These are phyloP conservation scores for Crossocerus cetratus DNA, from an alignment of 2,888 invertebrate species.

Conservation along the genomic window DNA sequence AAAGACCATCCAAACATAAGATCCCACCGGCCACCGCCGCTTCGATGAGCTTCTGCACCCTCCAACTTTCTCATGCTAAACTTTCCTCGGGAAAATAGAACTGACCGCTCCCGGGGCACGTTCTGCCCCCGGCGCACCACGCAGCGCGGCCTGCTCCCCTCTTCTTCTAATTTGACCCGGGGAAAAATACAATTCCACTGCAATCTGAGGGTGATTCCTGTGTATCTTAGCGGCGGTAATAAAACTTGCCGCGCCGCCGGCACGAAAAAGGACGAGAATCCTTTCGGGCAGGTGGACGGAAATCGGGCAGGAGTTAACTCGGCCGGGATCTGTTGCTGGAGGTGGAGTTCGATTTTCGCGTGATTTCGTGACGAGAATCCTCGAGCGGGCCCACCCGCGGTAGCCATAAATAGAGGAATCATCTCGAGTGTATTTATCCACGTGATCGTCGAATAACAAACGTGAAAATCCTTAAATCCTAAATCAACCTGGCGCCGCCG, in stretches of 20 bases:
- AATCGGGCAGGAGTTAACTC: too few species aligned
- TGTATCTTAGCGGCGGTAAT: background rate
- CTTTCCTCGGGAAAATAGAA: conserved; percentile 31
- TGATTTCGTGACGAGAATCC: conserved; percentile 25
- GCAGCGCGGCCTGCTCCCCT: conserved; percentile 1
- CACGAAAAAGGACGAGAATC: too few species aligned
- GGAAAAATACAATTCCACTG: conserved; percentile 1
- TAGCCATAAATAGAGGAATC: conserved; percentile 66
- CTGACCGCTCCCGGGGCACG: conserved; percentile 12
- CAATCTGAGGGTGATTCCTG: background rate
- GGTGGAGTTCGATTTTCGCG: background rate
- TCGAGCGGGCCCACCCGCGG: conserved; percentile 52
- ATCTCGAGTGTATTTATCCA: conserved; percentile 71
- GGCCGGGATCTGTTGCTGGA: too few species aligned
- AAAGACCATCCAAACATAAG: conserved; percentile 73
- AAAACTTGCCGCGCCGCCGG: too few species aligned
- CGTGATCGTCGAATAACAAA: conserved; percentile 74
- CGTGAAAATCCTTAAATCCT: conserved; percentile 75
- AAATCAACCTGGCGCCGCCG: conserved; percentile 72
- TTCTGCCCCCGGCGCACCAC: conserved; percentile 13
- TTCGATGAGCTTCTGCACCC: conserved; percentile 40
- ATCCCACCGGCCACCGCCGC: conserved; percentile 65
- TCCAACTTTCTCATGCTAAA: conserved; percentile 38
- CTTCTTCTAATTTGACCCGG: conserved; percentile 20
- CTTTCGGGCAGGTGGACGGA: too few species aligned